A percentile compares a stretch with the other conserved stretches of the same genome.
Conservation (phyloP, 2,113 vertebrate genomes). For the Xenopus tropicalis region UCB_Xtro_10.0 CM004447.2:57474501-57475000, state of each 20-base stretch:
- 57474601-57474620: too few species aligned
- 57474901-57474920: conserved; percentile 80
- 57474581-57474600: too few species aligned
- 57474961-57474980: conserved; percentile 90
- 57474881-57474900: conserved; percentile 53
- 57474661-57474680: conserved; percentile 54
- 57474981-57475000: conserved; percentile 95
- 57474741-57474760: conserved; percentile 42
- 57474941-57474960: conserved; percentile 93
- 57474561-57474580: too few species aligned
- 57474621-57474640: too few species aligned
- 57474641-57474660: conserved; percentile 12
- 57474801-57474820: neutral
- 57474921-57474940: conserved; percentile 74
- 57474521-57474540: too few species aligned
- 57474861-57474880: conserved; percentile 3
- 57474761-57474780: conserved; percentile 13
- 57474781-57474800: conserved; percentile 19
- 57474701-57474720: too few species aligned
- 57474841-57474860: neutral
- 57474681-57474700: conserved; percentile 35
- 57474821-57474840: neutral
- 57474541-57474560: too few species aligned
- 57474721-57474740: too few species aligned
- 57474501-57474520: too few species aligned